Evolutionary conservation across 1,140 invertebrate species (phyloP).

Genomic region (Drosophila nikananu): DNA sequence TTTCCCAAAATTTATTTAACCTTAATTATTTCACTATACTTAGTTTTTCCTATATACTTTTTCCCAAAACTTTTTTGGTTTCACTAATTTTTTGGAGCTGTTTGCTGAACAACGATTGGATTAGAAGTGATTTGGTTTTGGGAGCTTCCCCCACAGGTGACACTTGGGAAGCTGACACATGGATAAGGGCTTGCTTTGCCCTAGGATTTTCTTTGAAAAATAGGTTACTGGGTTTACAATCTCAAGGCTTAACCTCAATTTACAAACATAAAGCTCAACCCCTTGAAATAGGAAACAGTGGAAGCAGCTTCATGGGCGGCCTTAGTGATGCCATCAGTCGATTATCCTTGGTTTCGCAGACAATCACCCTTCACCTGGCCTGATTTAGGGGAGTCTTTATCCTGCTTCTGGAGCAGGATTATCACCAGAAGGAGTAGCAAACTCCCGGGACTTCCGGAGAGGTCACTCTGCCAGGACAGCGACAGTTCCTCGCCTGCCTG

Average conservation of each 20-base stretch:
- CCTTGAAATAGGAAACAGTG: not conserved
- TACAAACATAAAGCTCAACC: not conserved
- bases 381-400: not conserved
- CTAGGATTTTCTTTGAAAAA: not conserved
- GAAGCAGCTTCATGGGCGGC: not conserved
- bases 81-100: not conserved
- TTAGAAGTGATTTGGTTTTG: not conserved
- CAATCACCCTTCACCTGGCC: not conserved
- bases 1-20: no score
- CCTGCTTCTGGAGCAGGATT: no score
- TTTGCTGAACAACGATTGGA: not conserved
- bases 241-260: not conserved
- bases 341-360: not conserved
- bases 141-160: not conserved
- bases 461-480: not conserved
- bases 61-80: no score
- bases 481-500: constrained; percentile 7
- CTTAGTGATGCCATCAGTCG: not conserved
- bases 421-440: not conserved
- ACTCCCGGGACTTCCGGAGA: not conserved
- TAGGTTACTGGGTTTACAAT: not conserved
- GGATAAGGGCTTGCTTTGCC: not conserved
- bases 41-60: not conserved
- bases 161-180: not conserved
- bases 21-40: not conserved